Conservation (phyloP, 1,140 invertebrate species). For the Leguminivora glycinivorella region DNA sequence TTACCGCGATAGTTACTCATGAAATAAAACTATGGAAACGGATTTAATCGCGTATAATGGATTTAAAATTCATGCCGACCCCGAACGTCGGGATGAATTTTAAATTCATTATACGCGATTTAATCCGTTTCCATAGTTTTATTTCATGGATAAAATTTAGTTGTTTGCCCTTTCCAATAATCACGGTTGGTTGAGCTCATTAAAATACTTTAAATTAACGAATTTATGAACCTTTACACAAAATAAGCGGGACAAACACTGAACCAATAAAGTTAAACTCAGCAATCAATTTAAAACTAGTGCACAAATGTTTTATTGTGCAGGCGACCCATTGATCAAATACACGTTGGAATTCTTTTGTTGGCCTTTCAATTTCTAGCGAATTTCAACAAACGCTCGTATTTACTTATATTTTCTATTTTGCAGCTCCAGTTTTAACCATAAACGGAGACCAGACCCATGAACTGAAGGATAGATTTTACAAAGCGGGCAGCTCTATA, state of each 20-base stretch:
- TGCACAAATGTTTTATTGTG: neutral
- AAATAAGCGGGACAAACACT: neutral
- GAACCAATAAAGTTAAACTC: neutral
- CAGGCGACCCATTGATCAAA: neutral
- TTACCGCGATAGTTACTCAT: too few relatives aligned
- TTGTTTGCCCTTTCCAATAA: too few relatives aligned
- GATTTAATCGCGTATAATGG: too few relatives aligned
- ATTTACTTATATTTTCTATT: constrained; percentile 37
- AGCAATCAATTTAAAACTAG: constrained; percentile 1
- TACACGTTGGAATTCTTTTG: neutral
- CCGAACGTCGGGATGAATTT: too few relatives aligned
- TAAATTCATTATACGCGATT: too few relatives aligned
- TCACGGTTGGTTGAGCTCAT: too few relatives aligned
- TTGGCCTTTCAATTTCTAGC: neutral
- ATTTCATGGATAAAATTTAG: too few relatives aligned
- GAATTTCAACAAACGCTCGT: constrained; percentile 8
- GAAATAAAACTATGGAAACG: too few relatives aligned
- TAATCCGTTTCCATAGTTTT: too few relatives aligned
- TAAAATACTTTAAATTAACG: too few relatives aligned
- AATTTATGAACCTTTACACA: too few relatives aligned
- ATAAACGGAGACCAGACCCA: constrained; percentile 85
- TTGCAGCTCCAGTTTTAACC: constrained; percentile 81
- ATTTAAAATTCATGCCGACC: too few relatives aligned
- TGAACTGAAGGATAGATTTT: constrained; percentile 84
- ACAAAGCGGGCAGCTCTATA: constrained; percentile 86